phyloP scores from a whole-genome alignment of 2,113 vertebrate genomes.

The Engraulis encrasicolus region DNA sequence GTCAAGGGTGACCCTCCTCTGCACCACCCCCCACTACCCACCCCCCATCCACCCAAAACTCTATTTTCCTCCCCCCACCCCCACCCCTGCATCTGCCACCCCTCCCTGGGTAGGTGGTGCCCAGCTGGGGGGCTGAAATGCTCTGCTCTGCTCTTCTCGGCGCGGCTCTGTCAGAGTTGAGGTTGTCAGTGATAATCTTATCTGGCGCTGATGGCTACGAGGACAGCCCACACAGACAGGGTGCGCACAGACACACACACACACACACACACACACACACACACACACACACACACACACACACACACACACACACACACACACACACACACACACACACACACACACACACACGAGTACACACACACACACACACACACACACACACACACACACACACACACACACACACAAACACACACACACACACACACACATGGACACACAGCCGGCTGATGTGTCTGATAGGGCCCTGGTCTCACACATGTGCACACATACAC shows the following conservation, averaged over 20 bases:
- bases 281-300: not conserved
- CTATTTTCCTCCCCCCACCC: not conserved
- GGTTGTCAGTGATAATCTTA: constrained; percentile 86
- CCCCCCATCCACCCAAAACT: too few relatives aligned
- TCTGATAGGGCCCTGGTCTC: constrained; percentile 81
- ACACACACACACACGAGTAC: constrained; percentile 72
- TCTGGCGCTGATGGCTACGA: constrained; percentile 78
- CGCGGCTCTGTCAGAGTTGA: constrained; percentile 77
- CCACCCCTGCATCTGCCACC: constrained; percentile 21
- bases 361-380: not conserved
- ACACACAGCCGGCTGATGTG: constrained; percentile 64
- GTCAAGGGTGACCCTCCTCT: constrained; percentile 8
- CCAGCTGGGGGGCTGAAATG: constrained; percentile 56
- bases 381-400: too few relatives aligned
- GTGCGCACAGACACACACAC: not conserved
- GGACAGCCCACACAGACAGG: constrained; percentile 75
- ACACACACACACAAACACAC: too few relatives aligned
- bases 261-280: too few relatives aligned
- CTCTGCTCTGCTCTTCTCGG: too few relatives aligned
- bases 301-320: not conserved
- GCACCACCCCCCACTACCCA: too few relatives aligned
- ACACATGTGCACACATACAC: constrained; percentile 65
- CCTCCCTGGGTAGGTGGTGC: constrained; percentile 67
- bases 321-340: not conserved
- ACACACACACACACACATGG: too few relatives aligned